Base-by-base conservation (phyloP, 2,113 vertebrate genomes). In the Heloderma charlesbogerti region DNA sequence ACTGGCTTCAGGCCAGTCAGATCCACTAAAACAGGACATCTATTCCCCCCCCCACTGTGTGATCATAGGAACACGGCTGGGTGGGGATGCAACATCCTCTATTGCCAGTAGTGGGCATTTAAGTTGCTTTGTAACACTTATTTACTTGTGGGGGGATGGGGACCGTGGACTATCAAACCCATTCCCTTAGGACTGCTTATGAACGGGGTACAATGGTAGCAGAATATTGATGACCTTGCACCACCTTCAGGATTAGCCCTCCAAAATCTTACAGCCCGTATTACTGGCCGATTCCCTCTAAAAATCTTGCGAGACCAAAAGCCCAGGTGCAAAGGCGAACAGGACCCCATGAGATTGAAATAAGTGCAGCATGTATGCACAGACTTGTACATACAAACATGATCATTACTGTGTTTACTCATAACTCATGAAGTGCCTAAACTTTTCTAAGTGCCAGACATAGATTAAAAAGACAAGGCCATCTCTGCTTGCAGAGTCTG, bases 1-100 rank as follows among this genome's bases (percentile, higher is more conserved):
- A 86, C 63, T 69, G 93, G 89, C 88, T 43, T 48, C 54, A 85
- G 87, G 88, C 66, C 80, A 79, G 67, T 27, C 85, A 48, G 4
- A 16, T 80, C 3, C 22, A 8, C 3, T 22, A 74, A 93, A 93
- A 91, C 18, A 37, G 86, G 86, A 88, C 29, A 80, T 86, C 37
- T 79, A 69, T 88, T 6, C 8, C 7, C 29, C 63, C 63, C 22
- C 1, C 27, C 86, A 63, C 10, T 51, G 25, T 63, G 2, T 34
- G 63, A 43, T 37, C 37, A 34, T 3, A 6, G 27, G 27, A 34
- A 48, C 25, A 85, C 31, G 67, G 69, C 8, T 9, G 13, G 63
- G 37, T 29, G 69, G 31, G 69, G 27, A 63, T 7, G 37, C 37
- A 72, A 57, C 25, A 10, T 3, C 22, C 9, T 74, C 54, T 37